phyloP scores from a whole-genome alignment of 2,113 vertebrate genomes.

The Cisticola juncidis region DNA sequence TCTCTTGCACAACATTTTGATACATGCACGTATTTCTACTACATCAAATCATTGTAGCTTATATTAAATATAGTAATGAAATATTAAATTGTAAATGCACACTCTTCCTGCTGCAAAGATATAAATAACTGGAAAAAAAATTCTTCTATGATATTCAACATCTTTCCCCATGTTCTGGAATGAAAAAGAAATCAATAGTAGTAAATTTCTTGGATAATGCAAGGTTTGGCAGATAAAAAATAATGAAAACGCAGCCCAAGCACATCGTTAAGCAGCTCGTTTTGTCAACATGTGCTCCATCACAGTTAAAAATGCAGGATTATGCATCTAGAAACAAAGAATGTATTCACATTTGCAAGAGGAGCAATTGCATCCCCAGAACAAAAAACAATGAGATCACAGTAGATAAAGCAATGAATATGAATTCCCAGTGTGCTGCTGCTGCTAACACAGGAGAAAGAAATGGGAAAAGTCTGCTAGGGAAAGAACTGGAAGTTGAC shows the following conservation, averaged over 20 bases:
- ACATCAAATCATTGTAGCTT: not conserved
- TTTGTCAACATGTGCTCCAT: slow-evolving; percentile 42
- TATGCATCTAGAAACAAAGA: slow-evolving; percentile 33
- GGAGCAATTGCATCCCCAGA: not conserved
- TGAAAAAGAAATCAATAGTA: slow-evolving; percentile 26
- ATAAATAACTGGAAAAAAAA: not conserved
- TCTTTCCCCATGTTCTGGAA: not conserved
- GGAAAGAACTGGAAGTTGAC: not conserved
- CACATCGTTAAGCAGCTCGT: not conserved
- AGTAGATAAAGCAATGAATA: not conserved
- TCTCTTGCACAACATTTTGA: not conserved
- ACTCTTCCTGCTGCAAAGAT: not conserved
- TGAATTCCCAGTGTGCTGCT: not conserved
- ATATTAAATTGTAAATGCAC: not conserved
- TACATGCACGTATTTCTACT: not conserved
- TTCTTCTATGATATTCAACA: not conserved
- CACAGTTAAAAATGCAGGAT: slow-evolving; percentile 30
- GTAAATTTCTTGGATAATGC: slow-evolving; percentile 33
- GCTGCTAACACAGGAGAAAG: not conserved
- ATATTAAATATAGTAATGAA: not conserved
- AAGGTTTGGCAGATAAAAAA: slow-evolving; percentile 36
- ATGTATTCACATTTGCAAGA: not conserved
- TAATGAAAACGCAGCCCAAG: not conserved
- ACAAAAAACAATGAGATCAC: not conserved
- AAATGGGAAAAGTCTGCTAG: not conserved